These are phyloP conservation scores for Sphecodes monilicornis DNA, from an alignment of 2,888 invertebrate species.

Conservation along the genomic window DNA sequence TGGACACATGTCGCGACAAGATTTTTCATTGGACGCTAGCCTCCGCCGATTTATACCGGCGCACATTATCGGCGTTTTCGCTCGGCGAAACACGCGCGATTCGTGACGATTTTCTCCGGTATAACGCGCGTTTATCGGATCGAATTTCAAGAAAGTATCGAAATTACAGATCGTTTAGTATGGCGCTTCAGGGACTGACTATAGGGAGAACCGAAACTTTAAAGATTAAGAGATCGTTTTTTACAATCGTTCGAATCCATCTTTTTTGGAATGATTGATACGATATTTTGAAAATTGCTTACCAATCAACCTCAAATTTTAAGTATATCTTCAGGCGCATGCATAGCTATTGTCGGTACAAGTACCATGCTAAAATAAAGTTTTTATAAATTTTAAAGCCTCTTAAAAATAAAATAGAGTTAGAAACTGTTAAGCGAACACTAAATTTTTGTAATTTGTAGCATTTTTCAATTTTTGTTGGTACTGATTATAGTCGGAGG, in stretches of 20 bases:
- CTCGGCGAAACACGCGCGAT: background rate
- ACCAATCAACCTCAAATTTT: too few relatives aligned
- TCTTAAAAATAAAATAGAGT: too few relatives aligned
- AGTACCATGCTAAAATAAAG: too few relatives aligned
- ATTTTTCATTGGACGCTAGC: constrained; percentile 1
- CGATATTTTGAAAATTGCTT: background rate
- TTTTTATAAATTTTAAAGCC: too few relatives aligned
- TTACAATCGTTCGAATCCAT: too few relatives aligned
- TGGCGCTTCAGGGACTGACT: background rate
- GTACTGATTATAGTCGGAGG: too few relatives aligned
- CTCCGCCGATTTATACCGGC: background rate
- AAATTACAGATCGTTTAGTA: background rate
- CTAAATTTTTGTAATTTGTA: too few relatives aligned
- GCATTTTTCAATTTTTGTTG: too few relatives aligned
- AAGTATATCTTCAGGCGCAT: too few relatives aligned
- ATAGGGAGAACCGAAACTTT: background rate
- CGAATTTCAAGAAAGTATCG: background rate
- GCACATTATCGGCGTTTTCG: background rate
- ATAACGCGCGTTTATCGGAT: background rate
- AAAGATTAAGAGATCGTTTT: background rate
- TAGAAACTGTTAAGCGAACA: too few relatives aligned
- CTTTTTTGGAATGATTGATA: too few relatives aligned
- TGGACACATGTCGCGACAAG: constrained; percentile 16
- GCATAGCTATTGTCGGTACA: too few relatives aligned
- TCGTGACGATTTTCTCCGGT: background rate